Evolutionary conservation across 1,140 invertebrate species (phyloP), one percentile per base, ranked within the genome.

Genomic region (Belonocnema kinseyi): DNA sequence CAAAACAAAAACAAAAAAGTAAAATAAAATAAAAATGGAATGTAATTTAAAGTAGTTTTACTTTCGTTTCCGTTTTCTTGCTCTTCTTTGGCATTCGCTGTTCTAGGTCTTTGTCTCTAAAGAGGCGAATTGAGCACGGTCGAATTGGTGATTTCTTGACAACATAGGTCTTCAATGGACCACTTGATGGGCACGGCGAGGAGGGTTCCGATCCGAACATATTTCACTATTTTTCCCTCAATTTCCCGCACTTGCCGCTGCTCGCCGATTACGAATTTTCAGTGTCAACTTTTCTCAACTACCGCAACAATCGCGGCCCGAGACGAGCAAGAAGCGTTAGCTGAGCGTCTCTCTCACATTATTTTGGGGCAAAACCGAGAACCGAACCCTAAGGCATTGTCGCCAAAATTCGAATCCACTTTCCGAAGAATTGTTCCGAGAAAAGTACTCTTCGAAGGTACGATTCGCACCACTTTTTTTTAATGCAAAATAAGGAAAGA

Each of bases 31-130:
- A n/a, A 10, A 54, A 10, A 19, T 54, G 26, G 26, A 33, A 33
- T 17, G 53, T 2, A 54, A 10, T n/a, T 17, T 17, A 17, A 6
- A 54, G 53, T 56, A 19, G 73, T 12, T 82, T n/a, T 83, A 83
- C 80, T 82, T 82, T 80, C 50, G 85, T 80, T 72, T 90, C 87
- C 50, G 77, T 87, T 80, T 88, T 90, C 78, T 86, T 90, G 79
- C 77, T 87, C 79, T 90, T 89, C 81, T 90, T 90, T 74, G 85
- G 84, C 51, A 86, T 83, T 16, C 87, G 86, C 75, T 87, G 85
- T 78, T 90, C 89, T 72, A 88, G 78, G 19, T 90, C 89, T 66
- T 86, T 87, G 73, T 91, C 87, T 72, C 88, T 83, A 17, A 88
- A 79, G 40, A 91, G 75, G 10, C 87, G 85, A 72, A 91, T 88